phyloP scores from a whole-genome alignment of 2,113 vertebrate species.

The Aptenodytes forsteri region DNA sequence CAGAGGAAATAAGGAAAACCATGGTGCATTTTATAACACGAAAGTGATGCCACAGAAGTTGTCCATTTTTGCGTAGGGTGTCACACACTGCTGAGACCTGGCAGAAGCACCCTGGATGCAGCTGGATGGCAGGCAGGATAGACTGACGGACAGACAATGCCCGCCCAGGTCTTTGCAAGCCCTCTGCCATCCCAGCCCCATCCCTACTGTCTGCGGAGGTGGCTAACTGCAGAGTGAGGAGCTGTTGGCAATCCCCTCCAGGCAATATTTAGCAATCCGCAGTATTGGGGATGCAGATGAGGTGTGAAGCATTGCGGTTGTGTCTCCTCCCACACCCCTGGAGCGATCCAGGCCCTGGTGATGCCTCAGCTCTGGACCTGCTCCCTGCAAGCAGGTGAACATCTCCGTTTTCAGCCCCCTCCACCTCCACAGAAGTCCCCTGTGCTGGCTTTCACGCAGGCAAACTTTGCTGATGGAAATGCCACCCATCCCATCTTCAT shows the following conservation, averaged over 20 bases:
- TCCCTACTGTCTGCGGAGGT: neutral
- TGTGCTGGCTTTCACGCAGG: neutral
- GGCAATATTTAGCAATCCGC: neutral
- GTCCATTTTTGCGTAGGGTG: neutral
- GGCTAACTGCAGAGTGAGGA: neutral
- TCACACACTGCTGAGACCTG: neutral
- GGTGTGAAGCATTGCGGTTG: neutral
- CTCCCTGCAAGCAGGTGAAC: neutral
- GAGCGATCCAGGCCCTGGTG: neutral
- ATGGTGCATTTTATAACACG: neutral
- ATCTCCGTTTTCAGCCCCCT: neutral
- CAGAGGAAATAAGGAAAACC: neutral
- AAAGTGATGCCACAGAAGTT: fast-evolving
- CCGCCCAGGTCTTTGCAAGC: neutral
- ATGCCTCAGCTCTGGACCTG: neutral
- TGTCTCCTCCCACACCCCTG: neutral
- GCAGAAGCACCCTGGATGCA: neutral
- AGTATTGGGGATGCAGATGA: neutral
- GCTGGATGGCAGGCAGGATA: neutral
- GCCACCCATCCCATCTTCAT: neutral
- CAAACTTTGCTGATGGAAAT: neutral
- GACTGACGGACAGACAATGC: fast-evolving
- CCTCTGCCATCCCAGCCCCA: neutral
- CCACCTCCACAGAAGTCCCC: neutral
- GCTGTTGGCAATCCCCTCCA: neutral